Base-by-base conservation (phyloP, 2,113 vertebrate genomes). In the Albula goreensis region DNA sequence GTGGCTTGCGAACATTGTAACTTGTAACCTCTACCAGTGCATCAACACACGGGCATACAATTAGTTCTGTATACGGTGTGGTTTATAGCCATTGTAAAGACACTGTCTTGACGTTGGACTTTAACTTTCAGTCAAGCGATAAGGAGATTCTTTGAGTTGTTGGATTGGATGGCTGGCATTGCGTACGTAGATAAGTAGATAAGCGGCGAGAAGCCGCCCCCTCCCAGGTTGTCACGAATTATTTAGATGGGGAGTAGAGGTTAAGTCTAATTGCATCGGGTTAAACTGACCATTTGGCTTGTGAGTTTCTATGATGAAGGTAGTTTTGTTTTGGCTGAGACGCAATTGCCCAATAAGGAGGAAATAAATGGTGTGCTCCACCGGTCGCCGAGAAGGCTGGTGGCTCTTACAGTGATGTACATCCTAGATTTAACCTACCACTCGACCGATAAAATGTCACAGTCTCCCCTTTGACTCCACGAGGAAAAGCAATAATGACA, bases 151-250 rank as follows among this genome's bases (percentile, higher is more conserved):
- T 70, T 89, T 78, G 66, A 41, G 31, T 87, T 89, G 85, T 53
- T 87, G 80, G 90, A 89, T 87, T 87, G 83, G 89, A 91, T 88
- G 89, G 85, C 92, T 90, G 91, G 89, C 57, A 83, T 50, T 81
- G 90, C 88, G 86, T 91, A 92, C 25, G 70, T 85, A 91, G 91
- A 92, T 93, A 91, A 94, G 91, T 85, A 90, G 93, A 93, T 94
- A 93, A 93, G 87, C 88, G 84, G 70, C 85, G 60, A 66, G 60
- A 81, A 86, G 88, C 83, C 90, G 87, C 89, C 91, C 90, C 90
- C 85, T 87, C 83, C 78, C 88, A 91, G 88, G 86, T 53, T 90
- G 88, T 86, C 91, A 89, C 86, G 88, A 91, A 85, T 89, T 86
- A 80, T 77, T 83, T 80, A 87, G 57, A 60, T 56, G 82, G 1